Conservation (phyloP, 2,888 invertebrate species). For the Psylliodes chrysocephalus region DNA sequence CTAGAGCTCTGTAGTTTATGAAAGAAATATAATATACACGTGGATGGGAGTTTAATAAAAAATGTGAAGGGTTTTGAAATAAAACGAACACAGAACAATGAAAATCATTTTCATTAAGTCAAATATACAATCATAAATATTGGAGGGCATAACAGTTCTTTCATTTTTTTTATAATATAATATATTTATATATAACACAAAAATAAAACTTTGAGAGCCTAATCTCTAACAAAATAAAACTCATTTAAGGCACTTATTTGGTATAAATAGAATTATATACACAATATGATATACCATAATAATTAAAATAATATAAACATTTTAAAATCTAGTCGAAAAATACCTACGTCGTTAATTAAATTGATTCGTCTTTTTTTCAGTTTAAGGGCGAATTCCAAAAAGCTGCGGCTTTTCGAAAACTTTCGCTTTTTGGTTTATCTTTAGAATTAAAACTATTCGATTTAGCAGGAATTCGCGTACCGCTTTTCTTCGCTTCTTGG, state of each 20-base stretch:
- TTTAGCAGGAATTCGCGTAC: constrained; percentile 28
- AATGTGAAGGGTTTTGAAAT: neutral
- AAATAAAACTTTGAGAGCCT: constrained; percentile 43
- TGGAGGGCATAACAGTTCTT: constrained; percentile 48
- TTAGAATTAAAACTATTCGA: constrained; percentile 46
- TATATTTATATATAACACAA: constrained; percentile 39
- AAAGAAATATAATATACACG: too few relatives aligned
- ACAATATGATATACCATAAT: constrained; percentile 35
- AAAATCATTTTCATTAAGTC: constrained; percentile 37
- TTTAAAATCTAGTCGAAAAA: constrained; percentile 15
- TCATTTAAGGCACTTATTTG: constrained; percentile 42
- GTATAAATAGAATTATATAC: constrained; percentile 41
- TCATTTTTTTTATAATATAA: neutral
- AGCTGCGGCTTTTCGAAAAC: constrained; percentile 61
- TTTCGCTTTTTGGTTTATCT: constrained; percentile 59
- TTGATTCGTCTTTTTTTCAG: too few relatives aligned
- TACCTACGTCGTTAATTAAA: neutral
- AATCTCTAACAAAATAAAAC: constrained; percentile 32
- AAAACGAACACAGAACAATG: constrained; percentile 27
- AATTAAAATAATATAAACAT: too few relatives aligned
- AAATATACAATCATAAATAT: constrained; percentile 39
- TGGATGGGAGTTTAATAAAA: too few relatives aligned
- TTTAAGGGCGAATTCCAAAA: constrained; percentile 61
- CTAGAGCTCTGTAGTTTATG: too few relatives aligned
- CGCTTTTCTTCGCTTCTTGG: neutral